Base-by-base conservation (phyloP, 2,113 vertebrate species). In the Conger conger region DNA sequence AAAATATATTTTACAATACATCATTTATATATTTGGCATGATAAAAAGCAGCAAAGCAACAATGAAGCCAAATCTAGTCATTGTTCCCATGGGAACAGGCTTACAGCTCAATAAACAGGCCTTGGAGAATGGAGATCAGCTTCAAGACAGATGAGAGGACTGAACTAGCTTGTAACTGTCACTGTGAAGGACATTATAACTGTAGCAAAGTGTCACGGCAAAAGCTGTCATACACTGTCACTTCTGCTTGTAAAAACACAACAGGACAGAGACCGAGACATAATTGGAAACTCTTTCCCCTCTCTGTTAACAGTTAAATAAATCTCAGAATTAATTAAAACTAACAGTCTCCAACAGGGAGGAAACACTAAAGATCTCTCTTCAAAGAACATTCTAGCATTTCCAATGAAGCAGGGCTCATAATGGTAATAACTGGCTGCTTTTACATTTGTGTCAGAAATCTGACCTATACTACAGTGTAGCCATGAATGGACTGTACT, bases 31-130 rank as follows among this genome's bases (percentile, higher is more conserved):
- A 42, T 42, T 42, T 42, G 40, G 4, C 40, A 6, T 4, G 9
- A 42, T 50, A 50, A 50, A 50, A 4, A 4, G 15, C 45, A 50
- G 50, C n/a, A 35, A 73, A 73, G 8, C 27, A 3, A 36, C 30
- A 33, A 23, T 6, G 37, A 73, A 27, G 60, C 23, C 15, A 40
- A 27, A 6, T 17, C 77, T 15, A 60, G 76, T 36, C 23, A 35
- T 40, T 36, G 84, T 81, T 85, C 79, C 84, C 79, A 85, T 85
- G 84, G 84, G 79, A 85, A 85, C 79, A 16, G 38, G 79, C 54
- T 85, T 80, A 81, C 57, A n/a, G 60, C 84, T 53, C 79, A 85
- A 81, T 85, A 81, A 85, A 81, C 60, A 73, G 57, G 35, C 76
- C 45, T 57, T 53, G 42, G 79, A 84, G 33, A 68, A 35, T n/a